Evolutionary conservation across 2,888 invertebrate species (phyloP), one percentile per base, ranked within the genome.

Genomic region (Campaea margaritaria): DNA sequence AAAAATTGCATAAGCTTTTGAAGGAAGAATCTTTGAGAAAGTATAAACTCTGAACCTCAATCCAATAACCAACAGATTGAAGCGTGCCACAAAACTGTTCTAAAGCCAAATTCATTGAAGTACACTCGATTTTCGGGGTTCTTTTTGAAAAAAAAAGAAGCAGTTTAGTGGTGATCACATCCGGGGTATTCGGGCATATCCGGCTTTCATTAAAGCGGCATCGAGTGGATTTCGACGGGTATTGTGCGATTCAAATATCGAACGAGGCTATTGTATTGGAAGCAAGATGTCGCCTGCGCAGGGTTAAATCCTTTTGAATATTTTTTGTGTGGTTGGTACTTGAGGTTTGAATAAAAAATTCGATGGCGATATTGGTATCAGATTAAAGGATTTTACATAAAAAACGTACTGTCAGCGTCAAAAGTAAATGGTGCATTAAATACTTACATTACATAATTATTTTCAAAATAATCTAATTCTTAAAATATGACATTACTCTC

Each of bases 161-260:
- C 65, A 73, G 74, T 74, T 78, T 81, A 80, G 85, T 75, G 82
- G 83, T 78, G 76, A 79, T 82, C 77, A 80, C 79, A 83, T 89
- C 89, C 89, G 79, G 82, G 72, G 74, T 61, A 61, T 51, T 61
- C 51, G 31, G 73, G 75, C 70, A 74, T 81, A 87, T 90, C 89
- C 89, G 88, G 87, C 84, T 87, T 87, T 85, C 88, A 89, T 89
- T 89, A 86, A 85, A 82, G 68, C 78, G 78, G 81, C 87, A 89
- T 89, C 83, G 86, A 89, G 88, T 89, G 86, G 87, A 84, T 88
- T 87, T 83, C 83, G 81, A 82, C 75, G 15, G 59, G 52, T 57
- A 62, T 65, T 89, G 89, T 89, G 75, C 68, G 66, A 67, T 74
- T 78, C 73, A 79, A 77, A 79, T 80, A 80, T 78, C 71, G 79